phyloP scores from a whole-genome alignment of 2,888 invertebrate species.

The Agrochola circellaris region DNA sequence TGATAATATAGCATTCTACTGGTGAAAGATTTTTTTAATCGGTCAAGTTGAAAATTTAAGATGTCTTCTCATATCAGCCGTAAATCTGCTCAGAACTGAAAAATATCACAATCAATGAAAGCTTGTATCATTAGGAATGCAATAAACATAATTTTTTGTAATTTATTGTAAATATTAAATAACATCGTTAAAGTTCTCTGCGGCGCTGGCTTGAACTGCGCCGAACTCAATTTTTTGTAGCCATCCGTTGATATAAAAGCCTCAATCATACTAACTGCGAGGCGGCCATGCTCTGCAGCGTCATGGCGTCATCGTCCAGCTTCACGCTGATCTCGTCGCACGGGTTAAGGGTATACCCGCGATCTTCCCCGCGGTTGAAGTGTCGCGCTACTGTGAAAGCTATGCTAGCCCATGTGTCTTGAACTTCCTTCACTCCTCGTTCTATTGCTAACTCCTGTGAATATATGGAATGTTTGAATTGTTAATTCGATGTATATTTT shows the following conservation, averaged over 20 bases:
- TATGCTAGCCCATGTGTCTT: slow-evolving; percentile 93
- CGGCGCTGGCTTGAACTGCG: too few species aligned
- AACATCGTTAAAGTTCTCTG: too few species aligned
- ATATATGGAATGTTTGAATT: neutral
- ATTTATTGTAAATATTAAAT: too few species aligned
- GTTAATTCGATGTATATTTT: neutral
- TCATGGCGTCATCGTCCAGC: slow-evolving; percentile 97
- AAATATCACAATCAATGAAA: too few species aligned
- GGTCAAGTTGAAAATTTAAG: too few species aligned
- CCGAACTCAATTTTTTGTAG: neutral
- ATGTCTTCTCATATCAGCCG: too few species aligned
- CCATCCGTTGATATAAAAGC: neutral
- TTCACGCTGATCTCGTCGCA: slow-evolving; percentile 95
- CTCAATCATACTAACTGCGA: slow-evolving; percentile 91
- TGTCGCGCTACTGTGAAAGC: slow-evolving; percentile 92
- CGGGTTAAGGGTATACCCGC: slow-evolving; percentile 95
- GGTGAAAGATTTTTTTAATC: too few species aligned
- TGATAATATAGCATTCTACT: too few species aligned
- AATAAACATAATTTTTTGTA: too few species aligned
- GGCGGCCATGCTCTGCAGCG: slow-evolving; percentile 97
- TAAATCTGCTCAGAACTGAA: too few species aligned
- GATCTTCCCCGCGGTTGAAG: slow-evolving; percentile 93
- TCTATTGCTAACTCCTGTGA: slow-evolving; percentile 95
- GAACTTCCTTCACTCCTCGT: slow-evolving; percentile 95
- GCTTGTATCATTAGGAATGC: too few species aligned